Evolutionary conservation across 2,888 invertebrate genomes (phyloP), one percentile per base, ranked within the genome.

Genomic region (Dorcus parallelipipedus): DNA sequence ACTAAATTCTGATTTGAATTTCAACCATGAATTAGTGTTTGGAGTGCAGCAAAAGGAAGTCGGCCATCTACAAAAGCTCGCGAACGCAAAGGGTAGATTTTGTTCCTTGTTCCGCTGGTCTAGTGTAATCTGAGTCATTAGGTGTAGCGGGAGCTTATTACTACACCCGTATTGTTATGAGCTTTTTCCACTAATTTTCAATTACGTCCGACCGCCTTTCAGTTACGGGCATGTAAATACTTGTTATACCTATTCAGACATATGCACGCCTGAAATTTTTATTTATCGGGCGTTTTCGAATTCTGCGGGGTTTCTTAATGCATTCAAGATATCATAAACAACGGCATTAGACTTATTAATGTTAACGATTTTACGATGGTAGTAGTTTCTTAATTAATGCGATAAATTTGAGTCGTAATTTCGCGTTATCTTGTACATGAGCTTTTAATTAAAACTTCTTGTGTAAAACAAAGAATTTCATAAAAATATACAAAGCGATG

Each of bases 161-260:
- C 64, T 61, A 56, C 58, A 50, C 56, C 60, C 67, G 65, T 64
- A 67, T 67, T 64, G 64, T 70, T 67, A 65, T 63, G 64, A 65
- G 67, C 63, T 65, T 66, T 67, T 65, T 52, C 57, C 64, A 63
- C 61, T 64, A 69, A 66, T 67, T 69, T 67, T 66, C 64, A 67
- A 66, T 65, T 67, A 67, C 59, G 62, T 40, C 50, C 55, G 52
- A 56, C 54, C 58, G 23, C 49, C 40, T 48, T 54, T 20, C 39
- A 48, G 26, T 38, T 48, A 49, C 9, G 39, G 40, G 17, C 39
- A 39, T n/a, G 48, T 38, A 48, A 49, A 48, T 48, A 41, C 41
- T 33, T 40, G 20, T 20, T 20, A 20, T 20, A 20, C 20, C 20
- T 20, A 20, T 20, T 20, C 20, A 20, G 20, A 2, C 20, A 20